Base-by-base conservation (phyloP, 2,888 invertebrate species). In the Lasioglossum leucozonium region DNA sequence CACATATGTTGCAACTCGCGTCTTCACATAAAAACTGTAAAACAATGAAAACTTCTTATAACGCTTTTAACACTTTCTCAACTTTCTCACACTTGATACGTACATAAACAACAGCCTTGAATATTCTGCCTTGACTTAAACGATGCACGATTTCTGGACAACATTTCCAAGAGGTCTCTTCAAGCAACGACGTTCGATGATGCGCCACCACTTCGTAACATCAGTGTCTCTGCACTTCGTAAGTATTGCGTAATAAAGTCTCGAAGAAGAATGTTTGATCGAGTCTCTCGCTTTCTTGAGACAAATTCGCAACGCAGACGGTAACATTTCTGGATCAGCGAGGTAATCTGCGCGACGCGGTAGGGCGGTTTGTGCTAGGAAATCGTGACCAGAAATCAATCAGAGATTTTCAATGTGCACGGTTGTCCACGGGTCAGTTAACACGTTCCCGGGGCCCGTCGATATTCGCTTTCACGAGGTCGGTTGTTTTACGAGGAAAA, bases 401-500 rank as follows among this genome's bases (percentile, higher is more conserved):
- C 67, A 40, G 22, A 22, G 67, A 69, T 69, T 18, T 37, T 18
- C 37, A 37, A 40, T 4, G 37, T 18, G n/a, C 37, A 10, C 4
- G n/a, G 37, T 69, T 69, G 18, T 69, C 67, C 40, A 40, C 67
- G 37, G 67, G 67, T 69, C 67, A 37, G 22, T 69, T 40, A 37
- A 37, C 37, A 18, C 65, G 34, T 67, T 67, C 65, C 67, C 11
- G 4, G 37, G 37, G 22, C 13, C n/a, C 42, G 18, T 82, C 81
- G 76, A 88, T 87, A 90, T 84, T 77, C 67, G 42, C 13, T 71
- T 30, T 47, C 73, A 42, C 58, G 69, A 30, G 34, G 51, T 26
- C 67, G 22, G 69, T 88, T 89, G 85, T 89, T 87, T 80, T 34
- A 69, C 72, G 47, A 37, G 44, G 55, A 72, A 62, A 77, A 71